Evolutionary conservation across 2,888 invertebrate genomes (phyloP), one percentile per base, ranked within the genome.

Genomic region (Piscicola geometra): DNA sequence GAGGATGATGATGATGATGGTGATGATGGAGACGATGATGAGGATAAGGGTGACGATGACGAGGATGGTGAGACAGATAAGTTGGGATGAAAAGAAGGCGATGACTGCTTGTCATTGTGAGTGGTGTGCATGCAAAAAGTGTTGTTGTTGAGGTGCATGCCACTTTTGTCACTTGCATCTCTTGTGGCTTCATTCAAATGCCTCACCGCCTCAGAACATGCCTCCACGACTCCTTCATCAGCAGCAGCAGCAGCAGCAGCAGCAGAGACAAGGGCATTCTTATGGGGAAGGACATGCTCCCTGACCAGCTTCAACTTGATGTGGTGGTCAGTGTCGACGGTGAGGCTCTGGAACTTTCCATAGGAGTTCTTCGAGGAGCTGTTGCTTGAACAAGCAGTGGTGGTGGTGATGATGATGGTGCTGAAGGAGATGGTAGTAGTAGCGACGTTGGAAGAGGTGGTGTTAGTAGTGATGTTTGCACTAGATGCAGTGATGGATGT

Each of bases 231-330:
- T 41, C 5, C 41, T 15, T 9, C 41, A n/a, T n/a, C n/a, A n/a
- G n/a, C n/a, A n/a, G n/a, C n/a, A n/a, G n/a, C n/a, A n/a, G n/a
- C n/a, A n/a, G n/a, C n/a, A n/a, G n/a, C n/a, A n/a, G n/a, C n/a
- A n/a, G 21, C 50, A 47, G 21, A 9, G 21, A 15, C 50, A 47
- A 47, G 50, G 21, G 12, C 50, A 47, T 47, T 21, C 12, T 47
- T 47, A 47, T 47, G 9, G 9, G 9, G 9, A 47, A 47, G 50
- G 50, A 47, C 3, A 56, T 56, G n/a, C 25, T 56, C n/a, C 60
- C 60, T 56, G 60, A 56, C 25, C 60, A 56, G 60, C 25, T 56
- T 56, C n/a, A 56, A 21, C 60, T 56, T 56, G 5, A 56, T 56
- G 25, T 56, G 60, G 25, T 56, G 60, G 25, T 56, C 60, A 3